A percentile compares a stretch with the other conserved stretches of the same genome.
Conservation (phyloP, 2,797 vertebrate species). For the Nyctibius grandis region DNA sequence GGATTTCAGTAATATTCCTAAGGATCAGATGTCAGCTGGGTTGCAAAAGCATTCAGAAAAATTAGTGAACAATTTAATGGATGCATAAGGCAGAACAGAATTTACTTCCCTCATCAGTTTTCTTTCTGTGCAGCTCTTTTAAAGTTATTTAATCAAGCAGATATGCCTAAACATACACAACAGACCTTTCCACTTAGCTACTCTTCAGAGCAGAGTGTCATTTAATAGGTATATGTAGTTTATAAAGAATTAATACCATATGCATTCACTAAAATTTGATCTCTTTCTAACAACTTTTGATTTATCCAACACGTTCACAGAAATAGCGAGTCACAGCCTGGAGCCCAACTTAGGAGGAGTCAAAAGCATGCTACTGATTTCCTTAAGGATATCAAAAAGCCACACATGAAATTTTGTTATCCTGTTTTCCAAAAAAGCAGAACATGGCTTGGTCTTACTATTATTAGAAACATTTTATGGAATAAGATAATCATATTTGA, state of each 20-base stretch:
- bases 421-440: neutral
- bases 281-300: neutral
- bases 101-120: constrained; percentile 54
- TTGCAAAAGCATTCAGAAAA: constrained; percentile 40
- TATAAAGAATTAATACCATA: neutral
- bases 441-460: neutral
- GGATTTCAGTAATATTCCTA: constrained; percentile 28
- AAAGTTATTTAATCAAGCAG: constrained; percentile 26
- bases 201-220: neutral
- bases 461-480: neutral
- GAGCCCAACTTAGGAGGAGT: neutral
- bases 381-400: neutral
- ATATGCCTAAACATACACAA: neutral
- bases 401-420: neutral
- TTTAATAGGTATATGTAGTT: neutral
- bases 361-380: neutral
- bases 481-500: neutral
- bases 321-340: neutral
- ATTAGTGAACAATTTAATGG: constrained; percentile 23
- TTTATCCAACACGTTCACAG: neutral
- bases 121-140: constrained; percentile 13
- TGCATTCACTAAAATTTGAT: neutral
- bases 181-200: neutral
- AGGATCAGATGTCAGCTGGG: constrained; percentile 7
- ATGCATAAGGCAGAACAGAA: constrained; percentile 52